Evolutionary conservation across 2,888 invertebrate species (phyloP), one percentile per base, ranked within the genome.

Genomic region (Drosophila falleni): DNA sequence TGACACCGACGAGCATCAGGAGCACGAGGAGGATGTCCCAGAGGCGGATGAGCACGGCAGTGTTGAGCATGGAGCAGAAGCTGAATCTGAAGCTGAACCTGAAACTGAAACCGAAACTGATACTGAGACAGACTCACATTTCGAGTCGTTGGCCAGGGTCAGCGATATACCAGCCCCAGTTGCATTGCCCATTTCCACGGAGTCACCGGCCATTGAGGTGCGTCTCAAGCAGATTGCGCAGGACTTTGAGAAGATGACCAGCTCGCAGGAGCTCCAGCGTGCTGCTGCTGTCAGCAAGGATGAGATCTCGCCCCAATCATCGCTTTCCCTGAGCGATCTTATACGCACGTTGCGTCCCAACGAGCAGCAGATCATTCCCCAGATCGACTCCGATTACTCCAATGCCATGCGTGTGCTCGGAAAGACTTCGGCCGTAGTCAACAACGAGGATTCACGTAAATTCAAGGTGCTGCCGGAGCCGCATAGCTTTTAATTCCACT

Each of bases 321-420:
- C 93, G 62, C 86, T 93, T 26, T 93, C 93, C 1, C 80, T 93
- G 4, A 92, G 92, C 60, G 93, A 93, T 81, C 85, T 93, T 41
- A 92, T 93, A 70, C 92, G 92, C 62, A 92, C 92, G 3, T 71
- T 93, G 42, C 90, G 91, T 44, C 93, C 93, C 35, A 92, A 91
- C 60, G 92, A 92, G 29, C 91, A 92, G 64, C 92, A 93, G 77
- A 90, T 91, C 47, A 90, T 91, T 42, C 93, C 93, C 35, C 93
- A 93, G 86, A 93, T 93, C 62, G 93, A 93, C 79, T 93, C 93
- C 2, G 92, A 92, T 72, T 93, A 93, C 77, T 92, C 93, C 16
- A 92, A 93, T 75, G 92, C 93, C 59, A 93, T 92, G 92, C 90
- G 92, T 66, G 92, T 93, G 16, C 89, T 93, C 49, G 92, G 93